A percentile compares a stretch with the other conserved stretches of the same genome.
Evolutionary conservation across 2,113 vertebrate species (phyloP).

Genomic region (Sylvilagus bachmani): DNA sequence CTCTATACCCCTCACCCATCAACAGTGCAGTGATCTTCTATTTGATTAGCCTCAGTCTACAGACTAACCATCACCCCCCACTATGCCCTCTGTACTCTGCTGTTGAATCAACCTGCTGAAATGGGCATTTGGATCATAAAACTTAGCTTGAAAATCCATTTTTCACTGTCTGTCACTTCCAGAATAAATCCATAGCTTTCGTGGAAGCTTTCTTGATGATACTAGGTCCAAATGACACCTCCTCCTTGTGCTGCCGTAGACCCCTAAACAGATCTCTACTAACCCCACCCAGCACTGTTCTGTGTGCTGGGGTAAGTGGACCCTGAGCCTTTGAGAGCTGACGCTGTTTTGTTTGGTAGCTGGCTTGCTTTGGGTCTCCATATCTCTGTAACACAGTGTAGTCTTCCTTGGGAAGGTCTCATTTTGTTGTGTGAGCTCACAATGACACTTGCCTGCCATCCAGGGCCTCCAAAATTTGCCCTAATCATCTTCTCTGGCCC

Average conservation of each 20-base stretch:
- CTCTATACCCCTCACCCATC: background rate
- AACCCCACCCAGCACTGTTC: background rate
- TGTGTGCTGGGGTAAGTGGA: too few relatives aligned
- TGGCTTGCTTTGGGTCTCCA: background rate
- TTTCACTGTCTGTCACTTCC: background rate
- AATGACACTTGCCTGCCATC: background rate
- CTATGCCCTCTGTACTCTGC: background rate
- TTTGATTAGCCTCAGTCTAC: background rate
- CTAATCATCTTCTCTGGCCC: background rate
- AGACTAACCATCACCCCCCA: background rate
- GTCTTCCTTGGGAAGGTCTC: background rate
- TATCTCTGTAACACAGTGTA: background rate
- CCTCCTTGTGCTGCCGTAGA: background rate
- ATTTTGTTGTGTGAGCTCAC: background rate
- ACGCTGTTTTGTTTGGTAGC: background rate
- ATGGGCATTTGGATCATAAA: background rate
- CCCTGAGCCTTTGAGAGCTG: background rate
- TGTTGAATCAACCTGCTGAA: conserved; percentile 9
- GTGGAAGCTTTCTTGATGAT: background rate
- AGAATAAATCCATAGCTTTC: background rate
- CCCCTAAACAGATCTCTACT: too few relatives aligned
- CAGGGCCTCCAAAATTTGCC: background rate
- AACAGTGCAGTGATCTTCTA: background rate
- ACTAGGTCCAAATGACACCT: background rate
- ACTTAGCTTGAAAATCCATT: background rate